phyloP scores from a whole-genome alignment of 2,888 invertebrate species.

The Pristionchus entomophagus region DNA sequence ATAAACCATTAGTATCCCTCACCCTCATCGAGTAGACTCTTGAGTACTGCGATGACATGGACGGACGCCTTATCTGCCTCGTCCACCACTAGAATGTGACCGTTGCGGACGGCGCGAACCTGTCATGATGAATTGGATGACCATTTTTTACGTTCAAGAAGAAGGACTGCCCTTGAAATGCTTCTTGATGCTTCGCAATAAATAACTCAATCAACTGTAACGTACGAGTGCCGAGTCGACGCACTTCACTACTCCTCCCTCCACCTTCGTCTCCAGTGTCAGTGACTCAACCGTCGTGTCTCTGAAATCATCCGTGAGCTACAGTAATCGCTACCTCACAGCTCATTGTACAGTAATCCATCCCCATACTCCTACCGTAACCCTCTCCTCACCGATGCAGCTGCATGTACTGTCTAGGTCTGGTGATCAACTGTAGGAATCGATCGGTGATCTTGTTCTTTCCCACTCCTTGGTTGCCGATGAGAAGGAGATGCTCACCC shows the following conservation, averaged over 20 bases:
- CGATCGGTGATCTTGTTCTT: slow-evolving; percentile 96
- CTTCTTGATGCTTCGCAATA: no score
- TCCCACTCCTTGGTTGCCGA: slow-evolving; percentile 98
- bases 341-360: no score
- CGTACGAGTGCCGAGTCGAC: slow-evolving; percentile 93
- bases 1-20: no score
- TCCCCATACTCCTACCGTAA: no score
- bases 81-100: slow-evolving; percentile 92
- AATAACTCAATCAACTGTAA: no score
- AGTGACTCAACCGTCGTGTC: slow-evolving; percentile 96
- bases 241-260: slow-evolving; percentile 89
- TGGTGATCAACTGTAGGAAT: slow-evolving; percentile 88
- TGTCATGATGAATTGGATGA: no score
- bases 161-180: no score
- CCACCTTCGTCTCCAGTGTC: slow-evolving; percentile 90
- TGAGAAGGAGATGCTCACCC: slow-evolving; percentile 91
- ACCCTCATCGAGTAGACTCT: slow-evolving; percentile 94
- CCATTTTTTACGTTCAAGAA: no score
- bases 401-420: slow-evolving; percentile 95
- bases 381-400: slow-evolving; percentile 81
- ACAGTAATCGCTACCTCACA: background rate
- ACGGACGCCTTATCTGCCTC: slow-evolving; percentile 98
- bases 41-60: slow-evolving; percentile 94
- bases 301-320: slow-evolving; percentile 78
- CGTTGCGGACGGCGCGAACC: slow-evolving; percentile 76